phyloP scores from a whole-genome alignment of 2,888 invertebrate genomes.

The Heliconius ethilla region DNA sequence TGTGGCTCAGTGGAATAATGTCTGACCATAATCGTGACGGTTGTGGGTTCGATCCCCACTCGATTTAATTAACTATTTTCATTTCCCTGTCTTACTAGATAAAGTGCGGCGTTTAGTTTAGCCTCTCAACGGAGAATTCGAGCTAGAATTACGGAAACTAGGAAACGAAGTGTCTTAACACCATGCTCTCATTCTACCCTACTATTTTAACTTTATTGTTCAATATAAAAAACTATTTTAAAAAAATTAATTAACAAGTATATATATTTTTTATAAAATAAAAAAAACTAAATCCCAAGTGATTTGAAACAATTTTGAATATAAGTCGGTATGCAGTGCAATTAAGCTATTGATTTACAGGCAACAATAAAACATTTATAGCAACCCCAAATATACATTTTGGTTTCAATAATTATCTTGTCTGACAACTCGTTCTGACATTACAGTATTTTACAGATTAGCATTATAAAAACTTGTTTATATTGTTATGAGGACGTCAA shows the following conservation, averaged over 20 bases:
- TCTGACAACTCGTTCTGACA: conserved; percentile 11
- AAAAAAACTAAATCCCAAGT: neutral
- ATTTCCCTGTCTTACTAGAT: too few relatives aligned
- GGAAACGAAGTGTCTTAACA: neutral
- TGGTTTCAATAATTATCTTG: conserved; percentile 8
- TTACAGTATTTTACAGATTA: conserved; percentile 15
- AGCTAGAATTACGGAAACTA: neutral
- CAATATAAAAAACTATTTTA: neutral
- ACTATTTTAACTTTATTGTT: too few relatives aligned
- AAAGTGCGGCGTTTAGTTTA: neutral
- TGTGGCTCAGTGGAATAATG: too few relatives aligned
- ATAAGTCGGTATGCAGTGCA: neutral
- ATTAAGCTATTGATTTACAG: conserved; percentile 18
- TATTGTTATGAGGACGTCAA: conserved; percentile 18
- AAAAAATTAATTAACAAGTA: neutral
- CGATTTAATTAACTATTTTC: too few relatives aligned
- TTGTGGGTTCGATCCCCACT: too few relatives aligned
- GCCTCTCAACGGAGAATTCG: too few relatives aligned
- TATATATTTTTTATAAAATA: too few relatives aligned
- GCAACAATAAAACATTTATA: conserved; percentile 14
- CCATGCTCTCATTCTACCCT: too few relatives aligned
- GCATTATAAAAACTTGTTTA: conserved; percentile 8
- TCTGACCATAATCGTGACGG: too few relatives aligned
- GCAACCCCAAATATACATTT: conserved; percentile 6
- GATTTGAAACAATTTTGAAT: neutral